phyloP scores from a whole-genome alignment of 2,888 invertebrate species.

The Spisula solida region DNA sequence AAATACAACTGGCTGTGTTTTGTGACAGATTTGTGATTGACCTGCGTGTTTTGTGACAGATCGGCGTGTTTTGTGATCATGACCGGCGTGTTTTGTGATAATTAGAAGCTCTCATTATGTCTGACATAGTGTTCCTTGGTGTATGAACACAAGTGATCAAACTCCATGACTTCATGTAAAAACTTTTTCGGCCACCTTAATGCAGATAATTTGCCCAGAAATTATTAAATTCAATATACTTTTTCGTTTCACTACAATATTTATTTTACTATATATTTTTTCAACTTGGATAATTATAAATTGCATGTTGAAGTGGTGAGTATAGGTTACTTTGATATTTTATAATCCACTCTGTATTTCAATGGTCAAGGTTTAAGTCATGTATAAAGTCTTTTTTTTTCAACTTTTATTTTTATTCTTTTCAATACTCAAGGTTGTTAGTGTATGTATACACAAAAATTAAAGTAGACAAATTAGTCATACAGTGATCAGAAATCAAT shows the following conservation, averaged over 20 bases:
- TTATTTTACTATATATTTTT: neutral
- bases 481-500: no score
- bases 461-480: no score
- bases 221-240: neutral
- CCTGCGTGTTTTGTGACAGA: no score
- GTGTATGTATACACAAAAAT: neutral
- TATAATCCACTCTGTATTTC: neutral
- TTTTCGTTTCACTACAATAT: neutral
- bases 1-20: no score
- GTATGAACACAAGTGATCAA: no score
- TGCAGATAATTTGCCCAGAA: neutral
- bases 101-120: no score
- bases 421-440: neutral
- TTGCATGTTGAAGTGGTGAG: neutral
- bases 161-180: neutral
- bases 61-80: no score
- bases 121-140: no score
- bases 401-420: neutral
- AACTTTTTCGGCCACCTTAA: neutral
- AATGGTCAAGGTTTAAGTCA: slow-evolving; percentile 9
- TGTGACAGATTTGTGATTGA: no score
- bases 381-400: no score
- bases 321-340: neutral
- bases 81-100: no score
- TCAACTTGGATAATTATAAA: neutral